Conservation (phyloP, 2,888 invertebrate genomes). For the Allolobophora icterica region DNA sequence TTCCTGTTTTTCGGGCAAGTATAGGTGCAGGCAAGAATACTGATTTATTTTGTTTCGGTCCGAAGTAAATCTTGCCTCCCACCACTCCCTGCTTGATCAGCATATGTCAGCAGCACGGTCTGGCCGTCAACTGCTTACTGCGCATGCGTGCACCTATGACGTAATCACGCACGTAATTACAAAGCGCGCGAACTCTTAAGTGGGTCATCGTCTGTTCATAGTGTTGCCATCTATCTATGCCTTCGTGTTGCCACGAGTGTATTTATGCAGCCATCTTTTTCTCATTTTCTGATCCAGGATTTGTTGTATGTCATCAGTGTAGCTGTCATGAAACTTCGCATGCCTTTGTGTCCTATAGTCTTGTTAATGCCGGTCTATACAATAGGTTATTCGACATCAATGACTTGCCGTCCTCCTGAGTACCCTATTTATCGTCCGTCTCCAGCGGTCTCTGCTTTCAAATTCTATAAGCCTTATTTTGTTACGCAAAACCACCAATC, state of each 20-base stretch:
- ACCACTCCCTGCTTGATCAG: too few relatives aligned
- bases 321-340: not conserved
- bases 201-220: not conserved
- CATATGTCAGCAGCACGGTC: not conserved
- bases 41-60: too few relatives aligned
- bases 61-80: too few relatives aligned
- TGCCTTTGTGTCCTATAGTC: not conserved
- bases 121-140: not conserved
- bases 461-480: constrained; percentile 11
- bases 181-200: not conserved
- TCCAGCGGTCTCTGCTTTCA: not conserved
- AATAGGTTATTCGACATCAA: constrained; percentile 17
- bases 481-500: not conserved
- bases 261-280: not conserved
- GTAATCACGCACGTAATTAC: not conserved
- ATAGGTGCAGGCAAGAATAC: too few relatives aligned
- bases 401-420: not conserved
- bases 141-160: constrained; percentile 17
- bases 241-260: not conserved
- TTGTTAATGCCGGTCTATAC: not conserved
- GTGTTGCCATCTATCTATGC: not conserved
- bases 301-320: not conserved
- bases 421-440: not conserved
- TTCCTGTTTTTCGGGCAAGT: too few relatives aligned
- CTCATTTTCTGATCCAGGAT: not conserved